Base-by-base conservation (phyloP, 2,888 invertebrate genomes). In the Tillus elongatus region DNA sequence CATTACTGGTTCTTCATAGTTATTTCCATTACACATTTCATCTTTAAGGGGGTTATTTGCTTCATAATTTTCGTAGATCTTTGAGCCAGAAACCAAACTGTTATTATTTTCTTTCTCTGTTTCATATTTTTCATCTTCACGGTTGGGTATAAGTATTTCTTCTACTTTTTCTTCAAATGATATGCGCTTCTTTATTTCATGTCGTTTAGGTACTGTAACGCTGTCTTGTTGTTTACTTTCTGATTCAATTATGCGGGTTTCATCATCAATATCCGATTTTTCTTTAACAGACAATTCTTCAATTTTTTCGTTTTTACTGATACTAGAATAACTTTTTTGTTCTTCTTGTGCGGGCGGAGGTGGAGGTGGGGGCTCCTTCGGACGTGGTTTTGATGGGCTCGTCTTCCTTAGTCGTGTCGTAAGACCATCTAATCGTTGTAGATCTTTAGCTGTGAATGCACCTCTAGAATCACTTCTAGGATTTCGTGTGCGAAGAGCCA, bases 401-500 rank as follows among this genome's bases (percentile, higher is more conserved):
- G 50, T 42, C 39, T 55, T 54, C 13, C 55, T 43, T 2, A 49
- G 45, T 46, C 47, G 54, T 1, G 49, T 36, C 9, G 46, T 45
- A 16, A 59, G 43, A 19, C 60, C 59, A 34, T 61, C 60, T n/a
- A 61, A 41, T 36, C 56, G 49, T 42, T 61, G 54, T 3, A 60
- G 44, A 41, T 59, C 58, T 15, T 53, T 43, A 13, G 47, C 68
- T 13, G 71, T 63, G 61, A 82, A 81, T 43, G 77, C 71, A 62
- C 75, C 74, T 57, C 76, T 72, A 13, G 75, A 71, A 58, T 78
- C 74, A 27, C 71, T 70, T 57, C 77, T 74, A 53, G 69, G 68
- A 46, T 67, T 68, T 61, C 75, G 76, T 8, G 64, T 71, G 49
- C 87, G 74, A 50, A 89, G 68, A 13, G 88, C 82, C 82, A 88